Base-by-base conservation (phyloP, 2,888 invertebrate species). In the Himalopsyche kuldschensis region DNA sequence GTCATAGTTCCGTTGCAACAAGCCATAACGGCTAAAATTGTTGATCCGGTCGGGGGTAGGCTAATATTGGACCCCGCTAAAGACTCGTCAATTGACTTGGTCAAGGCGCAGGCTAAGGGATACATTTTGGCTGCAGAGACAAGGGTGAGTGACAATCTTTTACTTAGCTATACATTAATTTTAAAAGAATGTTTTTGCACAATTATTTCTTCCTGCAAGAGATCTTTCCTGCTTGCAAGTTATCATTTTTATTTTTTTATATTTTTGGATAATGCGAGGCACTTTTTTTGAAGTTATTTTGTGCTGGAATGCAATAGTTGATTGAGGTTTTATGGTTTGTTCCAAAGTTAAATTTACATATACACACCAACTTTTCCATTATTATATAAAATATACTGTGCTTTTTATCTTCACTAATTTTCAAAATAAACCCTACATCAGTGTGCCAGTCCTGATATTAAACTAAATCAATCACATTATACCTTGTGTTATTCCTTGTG, bases 61-160 rank as follows among this genome's bases (percentile, higher is more conserved):
- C 92, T 97, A 88, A 91, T 93, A 85, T 89, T 92, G 86, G 91
- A 93, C 89, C 90, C 91, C 86, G 89, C 89, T 86, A 94, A 93
- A 89, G 93, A 93, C 88, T 89, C 91, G 86, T 92, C 91, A 89
- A 91, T 94, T 87, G 96, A 97, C 93, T 94, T 97, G 90, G 92
- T 95, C 88, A 97, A 96, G 92, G 97, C 97, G 89, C 93, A 95
- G 90, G 95, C 96, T 90, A 95, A 95, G 92, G 97, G 97, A 89
- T 95, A 95, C 92, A 94, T 97, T 89, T 93, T 97, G 92, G 95
- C 97, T 90, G 97, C 97, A 90, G 96, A 97, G 94, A 96, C 96
- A 90, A 94, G 97, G 97, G 97, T 97, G 94, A 97, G 97, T 95
- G 87, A 88, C 35, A 20, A 77, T 32, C 31, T 86, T 87, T 87